A percentile compares a stretch with the other conserved stretches of the same genome.
Conservation (phyloP, 2,888 invertebrate species). For the Antheraea assamensis region DNA sequence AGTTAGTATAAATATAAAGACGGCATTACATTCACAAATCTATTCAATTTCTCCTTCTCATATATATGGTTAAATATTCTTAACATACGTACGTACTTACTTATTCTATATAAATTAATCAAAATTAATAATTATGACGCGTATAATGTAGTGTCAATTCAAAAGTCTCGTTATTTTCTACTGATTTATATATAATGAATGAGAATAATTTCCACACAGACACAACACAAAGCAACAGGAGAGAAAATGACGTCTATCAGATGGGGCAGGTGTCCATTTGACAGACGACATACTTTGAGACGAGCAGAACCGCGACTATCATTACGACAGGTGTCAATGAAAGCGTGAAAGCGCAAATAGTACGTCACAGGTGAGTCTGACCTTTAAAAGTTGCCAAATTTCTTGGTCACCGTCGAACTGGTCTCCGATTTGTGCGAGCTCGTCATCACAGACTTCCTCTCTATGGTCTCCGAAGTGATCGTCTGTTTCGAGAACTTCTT, state of each 20-base stretch:
- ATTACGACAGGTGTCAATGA: constrained; percentile 25
- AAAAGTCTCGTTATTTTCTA: background rate
- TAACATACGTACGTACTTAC: background rate
- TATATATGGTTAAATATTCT: background rate
- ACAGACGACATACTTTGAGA: background rate
- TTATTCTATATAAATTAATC: background rate
- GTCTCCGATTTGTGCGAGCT: constrained; percentile 83
- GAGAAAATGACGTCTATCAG: constrained; percentile 10
- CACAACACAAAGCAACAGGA: background rate
- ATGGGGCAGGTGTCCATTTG: constrained; percentile 17
- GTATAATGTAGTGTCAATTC: background rate
- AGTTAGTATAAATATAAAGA: background rate
- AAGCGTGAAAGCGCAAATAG: constrained; percentile 29
- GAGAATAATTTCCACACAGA: constrained; percentile 1
- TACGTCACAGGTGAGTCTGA: constrained; percentile 33
- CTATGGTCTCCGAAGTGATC: constrained; percentile 85
- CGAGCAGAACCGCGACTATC: background rate
- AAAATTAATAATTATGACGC: background rate
- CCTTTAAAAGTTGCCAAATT: constrained; percentile 76
- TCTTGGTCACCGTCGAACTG: constrained; percentile 81
- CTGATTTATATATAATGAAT: background rate
- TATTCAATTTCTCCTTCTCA: background rate
- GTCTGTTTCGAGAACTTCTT: constrained; percentile 86
- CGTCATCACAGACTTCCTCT: constrained; percentile 86
- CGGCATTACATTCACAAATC: background rate